These are phyloP conservation scores for Dusona sp. DNA, from an alignment of 2,888 invertebrate species.

Conservation along the genomic window DNA sequence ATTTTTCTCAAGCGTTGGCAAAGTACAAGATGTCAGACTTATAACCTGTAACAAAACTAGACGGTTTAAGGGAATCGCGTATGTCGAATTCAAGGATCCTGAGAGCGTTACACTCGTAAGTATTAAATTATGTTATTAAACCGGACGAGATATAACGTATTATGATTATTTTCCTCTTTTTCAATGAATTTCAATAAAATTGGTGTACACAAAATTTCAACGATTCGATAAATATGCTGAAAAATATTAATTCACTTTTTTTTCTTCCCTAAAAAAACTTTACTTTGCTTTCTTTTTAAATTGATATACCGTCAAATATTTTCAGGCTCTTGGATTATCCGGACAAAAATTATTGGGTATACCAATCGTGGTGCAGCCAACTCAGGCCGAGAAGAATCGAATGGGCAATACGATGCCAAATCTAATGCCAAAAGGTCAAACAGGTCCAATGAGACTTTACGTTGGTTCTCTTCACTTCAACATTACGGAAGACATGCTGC, in stretches of 20 bases:
- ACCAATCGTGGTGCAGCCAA: slow-evolving; percentile 99
- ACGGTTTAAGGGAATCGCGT: slow-evolving; percentile 99
- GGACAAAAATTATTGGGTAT: slow-evolving; percentile 98
- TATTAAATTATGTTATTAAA: slow-evolving; percentile 63
- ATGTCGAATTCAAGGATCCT: slow-evolving; percentile 99
- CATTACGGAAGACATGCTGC: slow-evolving; percentile 99
- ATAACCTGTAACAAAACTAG: slow-evolving; percentile 99
- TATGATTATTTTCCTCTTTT: no score
- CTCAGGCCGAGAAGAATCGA: slow-evolving; percentile 98
- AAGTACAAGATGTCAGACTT: slow-evolving; percentile 98
- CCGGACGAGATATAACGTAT: no score
- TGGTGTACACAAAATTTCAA: no score
- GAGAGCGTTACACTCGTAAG: slow-evolving; percentile 97
- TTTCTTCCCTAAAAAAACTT: no score
- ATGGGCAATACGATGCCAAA: slow-evolving; percentile 94
- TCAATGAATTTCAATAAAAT: slow-evolving; percentile 23
- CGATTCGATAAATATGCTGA: no score
- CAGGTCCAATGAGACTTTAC: slow-evolving; percentile 98
- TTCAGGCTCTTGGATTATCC: slow-evolving; percentile 96
- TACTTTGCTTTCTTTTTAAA: neutral
- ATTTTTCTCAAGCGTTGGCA: slow-evolving; percentile 99
- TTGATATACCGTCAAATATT: slow-evolving; percentile 70
- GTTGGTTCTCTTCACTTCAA: slow-evolving; percentile 99
- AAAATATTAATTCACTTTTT: no score
- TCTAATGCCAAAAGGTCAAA: slow-evolving; percentile 94